Conservation (phyloP, 2,113 vertebrate species). For the Ursus arctos region DNA sequence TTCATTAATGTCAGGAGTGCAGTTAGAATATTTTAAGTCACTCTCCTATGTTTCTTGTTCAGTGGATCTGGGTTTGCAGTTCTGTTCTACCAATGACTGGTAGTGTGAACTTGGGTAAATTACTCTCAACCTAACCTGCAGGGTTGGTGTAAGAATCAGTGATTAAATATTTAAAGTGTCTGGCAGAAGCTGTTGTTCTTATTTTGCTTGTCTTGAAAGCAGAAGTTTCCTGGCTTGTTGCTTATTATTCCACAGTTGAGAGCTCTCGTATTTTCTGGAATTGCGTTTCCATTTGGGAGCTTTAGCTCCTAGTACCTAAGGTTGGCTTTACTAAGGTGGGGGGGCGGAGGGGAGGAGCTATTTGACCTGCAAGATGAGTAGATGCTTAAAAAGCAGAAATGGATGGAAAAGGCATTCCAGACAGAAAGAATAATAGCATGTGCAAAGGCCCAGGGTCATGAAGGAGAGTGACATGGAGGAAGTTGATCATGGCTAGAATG, state of each 20-base stretch:
- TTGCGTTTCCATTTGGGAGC: background rate
- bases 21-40: background rate
- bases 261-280: background rate
- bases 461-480: background rate
- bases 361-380: background rate
- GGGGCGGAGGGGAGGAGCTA: background rate
- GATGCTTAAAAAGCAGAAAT: background rate
- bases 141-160: background rate
- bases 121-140: background rate
- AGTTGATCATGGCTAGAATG: accelerated
- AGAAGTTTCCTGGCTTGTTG: background rate
- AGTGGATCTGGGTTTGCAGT: background rate
- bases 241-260: background rate
- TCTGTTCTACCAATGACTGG: background rate
- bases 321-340: background rate
- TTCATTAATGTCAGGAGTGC: no score
- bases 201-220: constrained; percentile 9
- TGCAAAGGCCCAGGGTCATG: background rate
- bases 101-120: background rate
- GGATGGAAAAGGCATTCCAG: background rate
- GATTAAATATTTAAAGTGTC: background rate
- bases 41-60: background rate
- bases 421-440: background rate
- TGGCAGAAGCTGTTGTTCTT: constrained; percentile 8
- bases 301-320: background rate